Conservation (phyloP, 1,140 invertebrate genomes). For the Cotesia glomerata region DNA sequence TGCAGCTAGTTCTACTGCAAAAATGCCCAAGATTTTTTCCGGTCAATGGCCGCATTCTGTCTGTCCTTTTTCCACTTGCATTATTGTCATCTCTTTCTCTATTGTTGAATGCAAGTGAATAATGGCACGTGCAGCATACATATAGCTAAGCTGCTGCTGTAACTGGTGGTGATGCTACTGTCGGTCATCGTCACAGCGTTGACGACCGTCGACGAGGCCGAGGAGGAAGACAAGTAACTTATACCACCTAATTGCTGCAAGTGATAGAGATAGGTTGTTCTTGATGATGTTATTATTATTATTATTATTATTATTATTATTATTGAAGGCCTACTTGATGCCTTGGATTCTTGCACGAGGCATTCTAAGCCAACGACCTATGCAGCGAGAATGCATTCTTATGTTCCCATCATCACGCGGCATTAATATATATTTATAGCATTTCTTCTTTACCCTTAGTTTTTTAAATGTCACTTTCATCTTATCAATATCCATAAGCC, state of each 20-base stretch:
- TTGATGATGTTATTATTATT: no score
- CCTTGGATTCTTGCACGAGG: background rate
- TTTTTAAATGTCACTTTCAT: background rate
- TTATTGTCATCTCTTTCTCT: constrained; percentile 6
- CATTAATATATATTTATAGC: background rate
- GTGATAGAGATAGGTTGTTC: constrained; percentile 10
- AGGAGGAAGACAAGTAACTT: constrained; percentile 9
- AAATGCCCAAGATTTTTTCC: constrained; percentile 35
- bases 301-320: background rate
- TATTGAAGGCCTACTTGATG: background rate
- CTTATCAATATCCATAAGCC: no score
- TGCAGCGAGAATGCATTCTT: background rate
- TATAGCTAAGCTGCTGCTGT: no score
- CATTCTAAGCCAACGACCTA: constrained; percentile 12
- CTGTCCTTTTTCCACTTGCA: background rate
- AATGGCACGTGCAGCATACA: constrained; percentile 6
- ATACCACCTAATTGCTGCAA: constrained; percentile 22
- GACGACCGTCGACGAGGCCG: constrained; percentile 25
- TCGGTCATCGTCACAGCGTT: constrained; percentile 17
- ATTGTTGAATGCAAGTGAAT: constrained; percentile 17
- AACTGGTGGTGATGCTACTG: no score
- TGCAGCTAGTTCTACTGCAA: constrained; percentile 33
- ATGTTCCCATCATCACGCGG: no score
- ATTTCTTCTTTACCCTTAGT: background rate
- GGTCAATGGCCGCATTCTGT: constrained; percentile 39